Conservation (phyloP, 2,797 vertebrate genomes). For the Neopelma chrysocephalum region DNA sequence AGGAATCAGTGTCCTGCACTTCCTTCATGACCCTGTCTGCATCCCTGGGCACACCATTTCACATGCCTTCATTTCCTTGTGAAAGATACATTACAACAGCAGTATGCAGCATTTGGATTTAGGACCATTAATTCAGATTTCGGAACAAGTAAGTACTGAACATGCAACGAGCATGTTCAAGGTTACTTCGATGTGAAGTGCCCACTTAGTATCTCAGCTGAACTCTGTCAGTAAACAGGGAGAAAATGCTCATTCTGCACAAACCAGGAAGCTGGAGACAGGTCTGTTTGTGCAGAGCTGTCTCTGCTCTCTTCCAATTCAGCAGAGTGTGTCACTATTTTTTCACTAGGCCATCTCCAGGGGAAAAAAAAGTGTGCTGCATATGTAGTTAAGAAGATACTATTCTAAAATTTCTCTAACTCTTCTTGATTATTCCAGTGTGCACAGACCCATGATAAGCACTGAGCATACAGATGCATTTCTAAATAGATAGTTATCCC, state of each 20-base stretch:
- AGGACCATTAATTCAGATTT: background rate
- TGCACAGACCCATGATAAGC: background rate
- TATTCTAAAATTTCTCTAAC: background rate
- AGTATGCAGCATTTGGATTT: background rate
- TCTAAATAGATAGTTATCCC: background rate
- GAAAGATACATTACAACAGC: background rate
- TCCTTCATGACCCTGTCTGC: slow-evolving; percentile 34
- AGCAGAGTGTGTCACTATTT: background rate
- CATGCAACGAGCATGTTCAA: background rate
- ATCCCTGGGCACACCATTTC: slow-evolving; percentile 2
- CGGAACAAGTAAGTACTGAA: background rate
- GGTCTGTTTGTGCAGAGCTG: background rate
- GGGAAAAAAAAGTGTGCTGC: background rate
- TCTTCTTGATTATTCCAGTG: background rate
- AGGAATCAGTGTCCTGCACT: slow-evolving; percentile 41
- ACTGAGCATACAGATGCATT: background rate
- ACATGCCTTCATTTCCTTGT: slow-evolving; percentile 12
- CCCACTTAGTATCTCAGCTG: background rate
- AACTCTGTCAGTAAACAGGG: background rate
- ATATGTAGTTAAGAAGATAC: background rate
- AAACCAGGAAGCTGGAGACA: background rate
- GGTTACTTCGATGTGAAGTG: background rate
- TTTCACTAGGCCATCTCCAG: background rate
- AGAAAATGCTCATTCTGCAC: background rate
- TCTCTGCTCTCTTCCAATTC: background rate